These are phyloP conservation scores for Chrysaora quinquecirrha DNA, from an alignment of 30 jellyfish, hydroid and myxozoan species.

Conservation along the genomic window DNA sequence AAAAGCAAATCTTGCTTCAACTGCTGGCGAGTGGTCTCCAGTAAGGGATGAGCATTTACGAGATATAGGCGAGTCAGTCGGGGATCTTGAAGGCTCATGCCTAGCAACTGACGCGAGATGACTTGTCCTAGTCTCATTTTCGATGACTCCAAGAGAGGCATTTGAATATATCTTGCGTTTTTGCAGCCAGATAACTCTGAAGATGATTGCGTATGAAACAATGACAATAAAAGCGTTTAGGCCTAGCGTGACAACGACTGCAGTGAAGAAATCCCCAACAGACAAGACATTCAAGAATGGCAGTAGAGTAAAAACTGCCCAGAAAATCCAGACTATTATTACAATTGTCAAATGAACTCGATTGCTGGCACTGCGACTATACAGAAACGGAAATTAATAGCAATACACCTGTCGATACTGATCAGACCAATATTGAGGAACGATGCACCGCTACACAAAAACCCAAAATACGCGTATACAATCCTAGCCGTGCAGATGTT, in stretches of 20 bases:
- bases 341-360: constrained; percentile 12
- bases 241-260: constrained; percentile 37
- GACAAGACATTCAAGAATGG: constrained; percentile 50
- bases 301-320: constrained; percentile 48
- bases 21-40: not conserved
- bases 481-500: constrained; percentile 38
- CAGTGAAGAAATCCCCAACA: constrained; percentile 19
- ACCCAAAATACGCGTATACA: constrained; percentile 44
- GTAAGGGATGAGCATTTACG: not conserved
- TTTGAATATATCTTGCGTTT: not conserved
- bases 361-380: constrained; percentile 21
- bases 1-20: not conserved
- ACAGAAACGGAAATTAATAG: constrained; percentile 47
- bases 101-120: not conserved
- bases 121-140: not conserved
- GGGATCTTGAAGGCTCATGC: not conserved
- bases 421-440: constrained; percentile 52
- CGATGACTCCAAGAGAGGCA: not conserved
- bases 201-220: constrained; percentile 30
- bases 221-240: constrained; percentile 22
- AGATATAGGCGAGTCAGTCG: not conserved
- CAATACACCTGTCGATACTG: constrained; percentile 49
- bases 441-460: constrained; percentile 56
- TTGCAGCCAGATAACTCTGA: constrained; percentile 22
- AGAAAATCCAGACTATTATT: constrained; percentile 27